Percentiles rank a stretch among this genome's conserved stretches.
Conservation (phyloP, 2,113 vertebrate species). For the Actenoides lindsayi region DNA sequence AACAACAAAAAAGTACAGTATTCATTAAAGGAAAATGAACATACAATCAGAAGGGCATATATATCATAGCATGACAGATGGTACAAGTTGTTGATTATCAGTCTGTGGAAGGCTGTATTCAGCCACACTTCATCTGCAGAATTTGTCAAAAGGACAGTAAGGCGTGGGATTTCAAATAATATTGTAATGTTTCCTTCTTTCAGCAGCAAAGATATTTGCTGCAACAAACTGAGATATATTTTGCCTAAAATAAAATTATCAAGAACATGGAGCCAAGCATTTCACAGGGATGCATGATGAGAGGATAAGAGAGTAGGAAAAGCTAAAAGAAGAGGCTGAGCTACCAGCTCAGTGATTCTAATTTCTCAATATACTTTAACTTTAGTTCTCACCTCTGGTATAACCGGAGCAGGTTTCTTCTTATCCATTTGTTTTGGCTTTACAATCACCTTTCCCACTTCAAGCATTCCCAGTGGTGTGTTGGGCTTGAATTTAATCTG, state of each 20-base stretch:
- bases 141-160: not conserved
- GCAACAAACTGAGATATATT: not conserved
- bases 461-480: conserved; percentile 89
- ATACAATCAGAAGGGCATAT: not conserved
- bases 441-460: conserved; percentile 90
- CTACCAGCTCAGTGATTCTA: not conserved
- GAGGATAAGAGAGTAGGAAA: not conserved
- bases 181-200: not conserved
- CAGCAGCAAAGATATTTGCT: not conserved
- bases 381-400: conserved; percentile 88
- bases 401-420: conserved; percentile 85
- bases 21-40: not conserved
- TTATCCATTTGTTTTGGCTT: conserved; percentile 90
- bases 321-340: not conserved
- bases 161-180: not conserved
- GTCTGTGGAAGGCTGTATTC: not conserved
- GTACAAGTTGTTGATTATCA: not conserved
- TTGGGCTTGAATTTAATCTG: conserved; percentile 93
- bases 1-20: not conserved
- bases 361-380: not conserved
- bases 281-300: not conserved
- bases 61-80: conserved; percentile 7
- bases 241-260: not conserved
- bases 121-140: not conserved
- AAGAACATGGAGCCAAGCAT: not conserved